Percentiles rank a stretch among this genome's conserved stretches.
These are phyloP conservation scores for Muscina levida DNA, from an alignment of 2,888 invertebrate species.

Conservation along the genomic window DNA sequence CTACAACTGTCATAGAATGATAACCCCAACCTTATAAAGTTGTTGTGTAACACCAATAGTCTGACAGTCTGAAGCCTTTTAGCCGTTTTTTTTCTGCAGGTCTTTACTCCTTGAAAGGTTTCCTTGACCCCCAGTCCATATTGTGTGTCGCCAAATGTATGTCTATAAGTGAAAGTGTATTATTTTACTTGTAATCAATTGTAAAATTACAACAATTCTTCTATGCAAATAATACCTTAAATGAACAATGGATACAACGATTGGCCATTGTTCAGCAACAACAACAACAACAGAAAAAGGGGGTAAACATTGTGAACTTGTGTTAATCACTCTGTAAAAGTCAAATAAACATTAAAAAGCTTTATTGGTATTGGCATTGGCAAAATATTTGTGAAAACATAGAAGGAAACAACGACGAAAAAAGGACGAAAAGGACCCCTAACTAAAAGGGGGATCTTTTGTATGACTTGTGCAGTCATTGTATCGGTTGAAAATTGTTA, in stretches of 20 bases:
- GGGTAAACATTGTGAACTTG: slow-evolving; percentile 44
- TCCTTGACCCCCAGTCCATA: slow-evolving; percentile 56
- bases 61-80: slow-evolving; percentile 38
- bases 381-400: neutral
- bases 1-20: slow-evolving; percentile 27
- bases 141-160: slow-evolving; percentile 38
- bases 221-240: slow-evolving; percentile 13
- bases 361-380: slow-evolving; percentile 28
- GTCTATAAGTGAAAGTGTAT: slow-evolving; percentile 64
- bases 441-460: neutral
- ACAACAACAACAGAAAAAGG: slow-evolving; percentile 18
- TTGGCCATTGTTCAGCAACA: neutral
- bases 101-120: slow-evolving; percentile 58
- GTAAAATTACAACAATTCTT: slow-evolving; percentile 51
- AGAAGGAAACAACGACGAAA: no score
- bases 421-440: slow-evolving; percentile 42
- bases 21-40: neutral
- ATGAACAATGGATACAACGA: neutral
- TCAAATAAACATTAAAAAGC: slow-evolving; percentile 54
- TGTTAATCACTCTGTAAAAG: slow-evolving; percentile 57
- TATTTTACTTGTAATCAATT: slow-evolving; percentile 54
- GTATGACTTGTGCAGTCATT: slow-evolving; percentile 33
- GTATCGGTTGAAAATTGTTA: slow-evolving; percentile 54
- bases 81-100: no score
- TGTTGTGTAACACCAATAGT: neutral